Percentiles rank a stretch among this genome's conserved stretches.
Evolutionary conservation across 2,888 invertebrate species (phyloP).

Genomic region (Lobophora halterata): DNA sequence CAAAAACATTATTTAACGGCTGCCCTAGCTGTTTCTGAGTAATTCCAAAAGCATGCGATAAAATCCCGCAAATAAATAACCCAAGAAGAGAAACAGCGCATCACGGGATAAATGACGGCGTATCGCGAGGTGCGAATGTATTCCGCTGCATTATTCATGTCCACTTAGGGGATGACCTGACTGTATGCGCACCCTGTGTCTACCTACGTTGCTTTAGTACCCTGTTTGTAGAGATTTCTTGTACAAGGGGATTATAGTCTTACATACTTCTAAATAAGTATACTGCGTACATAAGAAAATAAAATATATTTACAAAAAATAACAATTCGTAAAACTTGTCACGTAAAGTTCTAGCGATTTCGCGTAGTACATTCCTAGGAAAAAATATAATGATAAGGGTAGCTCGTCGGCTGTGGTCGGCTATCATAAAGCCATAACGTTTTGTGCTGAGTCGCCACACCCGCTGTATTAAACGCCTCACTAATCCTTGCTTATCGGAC

Average conservation of each 20-base stretch:
- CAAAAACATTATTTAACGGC: too few relatives aligned
- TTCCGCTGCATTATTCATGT: conserved; percentile 64
- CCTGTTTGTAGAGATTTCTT: conserved; percentile 1
- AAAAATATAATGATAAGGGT: conserved; percentile 19
- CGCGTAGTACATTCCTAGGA: background rate
- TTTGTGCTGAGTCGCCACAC: conserved; percentile 38
- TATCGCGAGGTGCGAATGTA: conserved; percentile 49
- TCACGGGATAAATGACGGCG: conserved; percentile 50
- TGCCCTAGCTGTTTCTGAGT: too few relatives aligned
- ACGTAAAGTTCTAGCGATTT: background rate
- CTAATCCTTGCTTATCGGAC: conserved; percentile 27
- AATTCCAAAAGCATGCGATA: conserved; percentile 1
- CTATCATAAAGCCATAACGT: conserved; percentile 35
- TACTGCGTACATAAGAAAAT: too few relatives aligned
- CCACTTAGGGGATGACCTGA: conserved; percentile 53
- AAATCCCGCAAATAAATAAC: conserved; percentile 17
- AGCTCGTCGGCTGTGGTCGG: conserved; percentile 19
- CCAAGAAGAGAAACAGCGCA: conserved; percentile 25
- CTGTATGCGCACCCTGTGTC: conserved; percentile 2
- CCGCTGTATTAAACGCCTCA: conserved; percentile 10
- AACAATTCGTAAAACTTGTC: too few relatives aligned
- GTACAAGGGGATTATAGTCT: conserved; percentile 1
- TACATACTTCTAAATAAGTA: too few relatives aligned
- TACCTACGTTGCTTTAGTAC: background rate
- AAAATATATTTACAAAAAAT: too few relatives aligned